Evolutionary conservation across 2,797 vertebrate genomes (phyloP), one percentile per base, ranked within the genome.

Genomic region (Malacoctenus gilli): DNA sequence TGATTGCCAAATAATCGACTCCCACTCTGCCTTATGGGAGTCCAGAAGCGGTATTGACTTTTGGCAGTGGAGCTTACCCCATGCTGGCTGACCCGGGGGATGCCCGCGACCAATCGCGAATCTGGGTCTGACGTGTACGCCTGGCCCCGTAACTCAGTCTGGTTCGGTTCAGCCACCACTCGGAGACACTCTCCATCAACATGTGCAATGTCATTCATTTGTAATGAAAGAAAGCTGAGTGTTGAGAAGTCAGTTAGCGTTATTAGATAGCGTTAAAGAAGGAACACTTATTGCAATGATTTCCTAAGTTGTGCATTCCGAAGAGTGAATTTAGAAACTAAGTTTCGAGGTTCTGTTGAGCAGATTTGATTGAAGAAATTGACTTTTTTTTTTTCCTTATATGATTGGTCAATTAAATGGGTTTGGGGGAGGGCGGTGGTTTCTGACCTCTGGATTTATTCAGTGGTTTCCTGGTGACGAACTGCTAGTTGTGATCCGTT

Each of bases 1-100:
- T 78, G 76, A 83, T 80, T 82, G 75, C 28, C 48, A 83, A 74
- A 61, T 83, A 79, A 82, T 74, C 84, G 60, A 64, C 68, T 58
- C 69, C 54, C 58, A 60, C 48, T 60, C 49, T 68, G 62, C 63
- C 64, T 65, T 72, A 60, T 68, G 62, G 59, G 75, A 77, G 70
- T 72, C 66, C 39, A 70, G 75, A 83, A 50, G 57, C 75, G 36
- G 66, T 82, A 85, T 83, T 79, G 79, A 86, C 65, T 81, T 72
- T 55, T 51, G 66, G 47, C 60, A 84, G 79, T 58, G 71, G 58
- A 70, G 72, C 60, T 75, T 63, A 62, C 59, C 62, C 36, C 80
- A 53, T 65, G 59, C 70, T 47, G 73, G 20, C 71, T 67, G 73
- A 60, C 52, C 38, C 65, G 67, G 36, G 57, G 58, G 48, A 71